Evolutionary conservation across 1,140 invertebrate species (phyloP), one percentile per base, ranked within the genome.

Genomic region (Drosophila ficusphila): DNA sequence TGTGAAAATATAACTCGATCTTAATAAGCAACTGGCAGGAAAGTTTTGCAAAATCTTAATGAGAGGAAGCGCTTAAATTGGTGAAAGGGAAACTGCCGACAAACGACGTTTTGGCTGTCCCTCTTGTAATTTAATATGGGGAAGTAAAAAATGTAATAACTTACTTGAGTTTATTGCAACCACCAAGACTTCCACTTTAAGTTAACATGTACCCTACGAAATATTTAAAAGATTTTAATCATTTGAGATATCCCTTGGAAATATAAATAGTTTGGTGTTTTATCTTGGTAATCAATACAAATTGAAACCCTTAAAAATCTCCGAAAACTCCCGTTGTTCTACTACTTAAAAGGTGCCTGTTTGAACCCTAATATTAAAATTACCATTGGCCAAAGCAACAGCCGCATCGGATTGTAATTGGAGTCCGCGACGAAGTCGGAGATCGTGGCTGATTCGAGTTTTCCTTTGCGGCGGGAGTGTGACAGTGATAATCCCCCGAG

Each of bases 401-500:
- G 34, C 67, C 67, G 41, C 36, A 58, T 33, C 61, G 58, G 64
- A 86, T 86, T 39, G 62, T 56, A 52, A 57, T 49, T 51, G 62
- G 46, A 71, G 19, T 38, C 34, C 19, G 21, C 11, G 9, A 42
- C 18, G 8, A 4, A 23, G 31, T 11, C 70, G 46, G 11, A 33
- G 47, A 74, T 54, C 47, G 68, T 56, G 29, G 60, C 52, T 11
- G 60, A 67, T 65, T 65, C 12, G 31, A 23, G 27, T 25, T 29
- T n/a, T n/a, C n/a, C n/a, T 46, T 25, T 9, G 38, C 8, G 8
- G 41, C 31, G 49, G 29, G 23, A 38, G 58, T 74, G 74, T 76
- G 76, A 88, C 81, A 81, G 70, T 65, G 77, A 74, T 86, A 88
- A 81, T 88, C 82, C 82, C 76, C 72, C 52, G 47, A 85, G 79